Conservation (phyloP, 2,113 vertebrate species). For the Eira barbara region DNA sequence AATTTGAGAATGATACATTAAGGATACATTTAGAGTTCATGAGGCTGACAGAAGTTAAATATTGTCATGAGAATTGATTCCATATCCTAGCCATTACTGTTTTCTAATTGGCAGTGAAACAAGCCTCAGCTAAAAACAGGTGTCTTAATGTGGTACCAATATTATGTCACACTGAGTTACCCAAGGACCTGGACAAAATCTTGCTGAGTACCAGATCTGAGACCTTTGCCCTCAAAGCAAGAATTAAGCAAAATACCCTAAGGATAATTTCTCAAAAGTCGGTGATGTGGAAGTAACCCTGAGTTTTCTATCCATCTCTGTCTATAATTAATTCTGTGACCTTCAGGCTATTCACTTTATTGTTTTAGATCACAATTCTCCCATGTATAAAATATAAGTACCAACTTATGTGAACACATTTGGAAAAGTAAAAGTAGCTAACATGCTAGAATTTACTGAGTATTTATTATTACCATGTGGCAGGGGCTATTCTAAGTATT, state of each 20-base stretch:
- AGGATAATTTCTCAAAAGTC: not conserved
- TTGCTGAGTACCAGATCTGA: not conserved
- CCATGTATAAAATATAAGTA: not conserved
- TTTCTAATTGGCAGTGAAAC: not conserved
- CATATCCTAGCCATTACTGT: not conserved
- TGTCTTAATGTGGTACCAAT: not conserved
- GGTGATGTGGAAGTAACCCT: not conserved
- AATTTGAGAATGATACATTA: not conserved
- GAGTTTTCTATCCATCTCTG: not conserved
- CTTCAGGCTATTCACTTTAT: not conserved
- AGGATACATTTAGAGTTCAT: not conserved
- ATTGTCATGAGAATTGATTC: not conserved
- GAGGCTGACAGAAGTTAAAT: not conserved
- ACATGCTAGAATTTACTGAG: conserved; percentile 15
- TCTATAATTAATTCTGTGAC: conserved; percentile 21
- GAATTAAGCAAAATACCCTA: not conserved
- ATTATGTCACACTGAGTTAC: not conserved
- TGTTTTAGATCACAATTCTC: not conserved
- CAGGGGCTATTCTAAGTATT: not conserved
- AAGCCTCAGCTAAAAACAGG: not conserved
- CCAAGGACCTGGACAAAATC: not conserved
- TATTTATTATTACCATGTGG: not conserved
- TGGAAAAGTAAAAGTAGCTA: not conserved
- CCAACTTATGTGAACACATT: not conserved
- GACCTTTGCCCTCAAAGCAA: not conserved